Conservation (phyloP, 2,797 vertebrate genomes). For the Tarsius wallacei region DNA sequence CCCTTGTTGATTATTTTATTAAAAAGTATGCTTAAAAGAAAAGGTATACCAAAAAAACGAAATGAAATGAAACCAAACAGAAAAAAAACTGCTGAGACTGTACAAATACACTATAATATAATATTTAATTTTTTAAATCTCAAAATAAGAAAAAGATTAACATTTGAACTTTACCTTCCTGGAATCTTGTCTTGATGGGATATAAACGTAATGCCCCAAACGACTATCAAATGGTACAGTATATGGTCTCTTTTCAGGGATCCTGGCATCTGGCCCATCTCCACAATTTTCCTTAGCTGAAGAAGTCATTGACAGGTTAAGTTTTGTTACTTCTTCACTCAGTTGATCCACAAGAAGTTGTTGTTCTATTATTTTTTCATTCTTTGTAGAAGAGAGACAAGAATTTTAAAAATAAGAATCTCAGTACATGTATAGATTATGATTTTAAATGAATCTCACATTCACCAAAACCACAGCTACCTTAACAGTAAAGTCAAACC, state of each 20-base stretch:
- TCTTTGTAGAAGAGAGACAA: conserved; percentile 89
- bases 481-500: background rate
- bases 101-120: conserved; percentile 44
- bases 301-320: conserved; percentile 78
- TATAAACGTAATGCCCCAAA: conserved; percentile 76
- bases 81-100: background rate
- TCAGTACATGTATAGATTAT: background rate
- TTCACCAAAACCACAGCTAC: conserved; percentile 34
- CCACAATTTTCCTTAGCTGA: conserved; percentile 76
- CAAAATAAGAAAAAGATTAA: conserved; percentile 56
- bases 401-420: conserved; percentile 62
- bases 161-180: conserved; percentile 91
- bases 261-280: conserved; percentile 79
- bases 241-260: conserved; percentile 89
- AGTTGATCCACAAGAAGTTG: conserved; percentile 93
- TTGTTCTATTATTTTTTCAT: conserved; percentile 95
- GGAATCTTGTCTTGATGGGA: conserved; percentile 79
- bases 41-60: background rate
- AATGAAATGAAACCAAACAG: conserved; percentile 57
- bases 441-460: conserved; percentile 53
- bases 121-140: background rate
- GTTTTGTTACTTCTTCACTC: conserved; percentile 89
- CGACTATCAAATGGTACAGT: conserved; percentile 91
- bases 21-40: conserved; percentile 28
- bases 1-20: background rate